These are phyloP conservation scores for Gobiocypris rarus DNA, from an alignment of 2,113 vertebrate genomes.

Conservation along the genomic window DNA sequence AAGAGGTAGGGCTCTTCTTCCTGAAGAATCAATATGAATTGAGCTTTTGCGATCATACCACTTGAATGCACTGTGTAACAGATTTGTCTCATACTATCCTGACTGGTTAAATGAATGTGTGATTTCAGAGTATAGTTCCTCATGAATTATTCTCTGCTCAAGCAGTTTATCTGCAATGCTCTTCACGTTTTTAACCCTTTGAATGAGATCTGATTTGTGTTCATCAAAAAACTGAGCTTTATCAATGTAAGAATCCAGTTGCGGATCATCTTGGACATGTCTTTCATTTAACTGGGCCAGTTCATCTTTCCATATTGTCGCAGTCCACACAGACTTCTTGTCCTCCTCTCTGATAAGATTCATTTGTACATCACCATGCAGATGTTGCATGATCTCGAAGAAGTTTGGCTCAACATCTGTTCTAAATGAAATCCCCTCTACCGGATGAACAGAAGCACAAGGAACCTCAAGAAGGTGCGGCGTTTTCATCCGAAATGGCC, in stretches of 20 bases:
- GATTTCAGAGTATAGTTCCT: not conserved
- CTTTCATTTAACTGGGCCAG: no score
- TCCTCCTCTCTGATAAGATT: conserved; percentile 7
- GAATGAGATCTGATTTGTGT: not conserved
- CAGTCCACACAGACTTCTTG: not conserved
- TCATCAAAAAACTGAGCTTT: not conserved
- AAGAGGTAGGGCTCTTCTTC: not conserved
- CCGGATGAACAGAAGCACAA: not conserved
- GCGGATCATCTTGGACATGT: not conserved
- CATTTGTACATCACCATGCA: not conserved
- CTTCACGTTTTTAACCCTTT: conserved; percentile 12
- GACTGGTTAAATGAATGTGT: not conserved
- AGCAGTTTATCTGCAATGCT: not conserved
- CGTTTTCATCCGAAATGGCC: not conserved
- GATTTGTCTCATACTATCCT: not conserved
- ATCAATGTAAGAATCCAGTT: not conserved
- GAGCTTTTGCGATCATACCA: not conserved
- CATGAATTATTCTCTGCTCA: not conserved
- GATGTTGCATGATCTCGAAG: not conserved
- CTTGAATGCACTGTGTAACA: not conserved
- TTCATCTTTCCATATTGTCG: not conserved
- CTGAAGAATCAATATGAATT: not conserved
- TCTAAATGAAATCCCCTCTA: not conserved
- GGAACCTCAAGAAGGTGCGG: not conserved
- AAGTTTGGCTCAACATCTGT: not conserved